Percentiles rank a stretch among this genome's conserved stretches.
Conservation (phyloP, 2,797 vertebrate genomes). For the Euphonia xanthogaster region DNA sequence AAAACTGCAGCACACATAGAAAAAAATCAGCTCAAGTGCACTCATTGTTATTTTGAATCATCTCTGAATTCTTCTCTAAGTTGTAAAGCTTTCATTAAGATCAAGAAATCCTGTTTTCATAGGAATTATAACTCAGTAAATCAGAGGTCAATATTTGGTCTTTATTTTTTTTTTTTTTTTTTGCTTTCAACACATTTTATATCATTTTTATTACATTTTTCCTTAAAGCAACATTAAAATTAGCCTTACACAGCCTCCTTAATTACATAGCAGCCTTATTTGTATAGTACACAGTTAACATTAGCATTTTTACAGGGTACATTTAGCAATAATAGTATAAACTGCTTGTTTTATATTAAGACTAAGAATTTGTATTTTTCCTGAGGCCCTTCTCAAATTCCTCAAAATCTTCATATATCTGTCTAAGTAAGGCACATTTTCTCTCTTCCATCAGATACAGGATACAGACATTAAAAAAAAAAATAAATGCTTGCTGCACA, state of each 20-base stretch:
- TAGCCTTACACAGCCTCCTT: not conserved
- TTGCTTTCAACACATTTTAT: conserved; percentile 1
- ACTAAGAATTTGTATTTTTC: not conserved
- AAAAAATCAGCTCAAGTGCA: not conserved
- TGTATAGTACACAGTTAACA: not conserved
- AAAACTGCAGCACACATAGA: not conserved
- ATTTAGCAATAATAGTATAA: not conserved
- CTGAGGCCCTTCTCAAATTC: not conserved
- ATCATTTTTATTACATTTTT: conserved; percentile 57
- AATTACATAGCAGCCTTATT: not conserved
- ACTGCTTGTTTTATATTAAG: not conserved
- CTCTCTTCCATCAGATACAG: not conserved
- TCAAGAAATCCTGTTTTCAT: not conserved
- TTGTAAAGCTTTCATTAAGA: not conserved
- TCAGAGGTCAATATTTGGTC: conserved; percentile 21
- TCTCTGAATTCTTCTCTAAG: not conserved
- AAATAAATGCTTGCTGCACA: not conserved
- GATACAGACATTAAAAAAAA: not conserved
- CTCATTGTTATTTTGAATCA: not conserved
- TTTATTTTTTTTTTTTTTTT: not conserved
- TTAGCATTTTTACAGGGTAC: not conserved
- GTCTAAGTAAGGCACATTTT: not conserved
- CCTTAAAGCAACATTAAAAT: conserved; percentile 36
- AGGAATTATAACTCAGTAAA: conserved; percentile 13
- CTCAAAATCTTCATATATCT: not conserved